Base-by-base conservation (phyloP, 2,888 invertebrate genomes). In the Calameuta idolon region DNA sequence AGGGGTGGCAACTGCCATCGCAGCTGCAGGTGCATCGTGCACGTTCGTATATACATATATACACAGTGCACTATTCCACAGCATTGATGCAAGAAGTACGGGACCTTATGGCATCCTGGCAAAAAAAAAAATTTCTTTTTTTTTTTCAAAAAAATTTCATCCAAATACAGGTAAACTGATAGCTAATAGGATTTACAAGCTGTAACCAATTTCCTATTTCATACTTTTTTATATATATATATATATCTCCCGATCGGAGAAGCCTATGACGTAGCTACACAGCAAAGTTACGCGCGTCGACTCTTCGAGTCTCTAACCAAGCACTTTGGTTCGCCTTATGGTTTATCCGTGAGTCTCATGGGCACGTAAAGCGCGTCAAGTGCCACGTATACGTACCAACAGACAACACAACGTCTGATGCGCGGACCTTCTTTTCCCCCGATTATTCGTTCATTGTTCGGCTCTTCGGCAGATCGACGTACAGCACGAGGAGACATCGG, bases 1-100 rank as follows among this genome's bases (percentile, higher is more conserved):
- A 89, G 55, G 55, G 88, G 85, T 88, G 89, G 89, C 87, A 89
- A 89, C 89, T 87, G 90, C 84, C 86, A 81, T 11, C 83, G 86
- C 84, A 86, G 86, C 84, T 83, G 89, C 89, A 89, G 88, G 89
- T 90, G 86, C 85, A 84, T 81, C 79, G 76, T 77, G 79, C 84
- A 12, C 4, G 79, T 84, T 0, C 4, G 15, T 40, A 40, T 23
- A 9, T 55, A 15, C 23, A 55, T 9, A 23, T 1, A 55, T 55
- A 55, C 9, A 80, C 80, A 12, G 12, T 3, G 80, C 80, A 9
- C 84, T 81, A 80, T 79, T 84, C 82, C 80, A 82, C 75, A 83
- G 79, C 82, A 31, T 40, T 34, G 76, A 23, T 73, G 33, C 79
- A 74, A 80, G 74, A 55, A 73, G 69, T 37, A 37, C 4, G 31